Conservation (phyloP, 2,888 invertebrate species). For the Bursaphelenchus okinawaensis region DNA sequence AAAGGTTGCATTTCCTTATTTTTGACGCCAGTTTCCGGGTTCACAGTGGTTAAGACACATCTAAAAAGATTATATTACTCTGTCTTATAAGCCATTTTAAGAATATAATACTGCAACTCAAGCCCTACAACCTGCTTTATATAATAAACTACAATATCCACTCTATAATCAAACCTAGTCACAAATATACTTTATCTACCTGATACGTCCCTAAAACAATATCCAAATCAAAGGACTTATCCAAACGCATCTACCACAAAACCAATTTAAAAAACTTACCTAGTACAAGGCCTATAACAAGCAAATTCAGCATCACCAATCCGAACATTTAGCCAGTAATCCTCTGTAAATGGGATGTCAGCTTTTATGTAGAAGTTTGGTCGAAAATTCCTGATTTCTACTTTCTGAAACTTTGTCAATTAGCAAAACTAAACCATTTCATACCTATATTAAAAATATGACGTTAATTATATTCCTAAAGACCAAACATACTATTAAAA, state of each 20-base stretch:
- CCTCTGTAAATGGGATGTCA: conserved; percentile 44
- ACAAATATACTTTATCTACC: conserved; percentile 4
- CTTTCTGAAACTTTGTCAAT: neutral
- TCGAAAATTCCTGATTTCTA: conserved; percentile 43
- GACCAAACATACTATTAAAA: neutral
- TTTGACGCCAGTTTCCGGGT: conserved; percentile 25
- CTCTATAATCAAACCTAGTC: neutral
- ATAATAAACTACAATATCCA: too few species aligned
- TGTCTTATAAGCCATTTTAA: too few species aligned
- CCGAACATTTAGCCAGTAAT: conserved; percentile 44
- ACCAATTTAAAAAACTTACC: conserved; percentile 33
- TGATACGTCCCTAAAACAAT: neutral
- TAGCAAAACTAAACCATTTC: conserved; percentile 3
- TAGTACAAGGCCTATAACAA: conserved; percentile 51
- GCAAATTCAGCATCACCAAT: conserved; percentile 46
- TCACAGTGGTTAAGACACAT: conserved; percentile 30
- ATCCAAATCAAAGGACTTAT: neutral
- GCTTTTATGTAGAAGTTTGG: conserved; percentile 44
- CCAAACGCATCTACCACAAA: too few species aligned
- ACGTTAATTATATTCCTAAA: neutral
- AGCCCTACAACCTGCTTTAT: too few species aligned
- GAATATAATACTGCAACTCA: too few species aligned
- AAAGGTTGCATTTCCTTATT: conserved; percentile 28
- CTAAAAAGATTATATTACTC: too few species aligned
- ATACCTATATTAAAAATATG: too few species aligned